phyloP scores from a whole-genome alignment of 2,797 vertebrate genomes.

The Microctenopoma stevenorrisi region DNA sequence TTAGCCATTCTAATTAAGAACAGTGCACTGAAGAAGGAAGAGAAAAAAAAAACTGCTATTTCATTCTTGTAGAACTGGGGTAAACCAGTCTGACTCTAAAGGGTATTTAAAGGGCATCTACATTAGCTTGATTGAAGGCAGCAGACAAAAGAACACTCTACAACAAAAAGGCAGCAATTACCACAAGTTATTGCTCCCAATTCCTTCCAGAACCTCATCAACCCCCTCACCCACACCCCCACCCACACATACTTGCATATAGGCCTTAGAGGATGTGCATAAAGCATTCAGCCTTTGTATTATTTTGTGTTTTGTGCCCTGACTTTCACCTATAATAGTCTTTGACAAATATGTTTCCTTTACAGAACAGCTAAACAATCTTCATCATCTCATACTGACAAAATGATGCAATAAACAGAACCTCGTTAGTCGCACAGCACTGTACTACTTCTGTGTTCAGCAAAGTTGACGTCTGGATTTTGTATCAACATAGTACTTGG shows the following conservation, averaged over 20 bases:
- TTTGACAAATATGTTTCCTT: background rate
- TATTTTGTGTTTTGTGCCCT: background rate
- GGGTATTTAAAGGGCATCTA: conserved; percentile 74
- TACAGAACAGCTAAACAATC: background rate
- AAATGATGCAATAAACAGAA: too few species aligned
- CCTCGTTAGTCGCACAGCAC: too few species aligned
- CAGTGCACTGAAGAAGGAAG: background rate
- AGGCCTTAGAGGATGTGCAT: background rate
- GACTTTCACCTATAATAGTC: background rate
- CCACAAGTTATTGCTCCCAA: conserved; percentile 63
- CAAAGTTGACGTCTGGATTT: too few species aligned
- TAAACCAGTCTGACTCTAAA: conserved; percentile 51
- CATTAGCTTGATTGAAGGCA: conserved; percentile 76
- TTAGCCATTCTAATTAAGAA: conserved; percentile 46
- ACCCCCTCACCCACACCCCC: conserved; percentile 1
- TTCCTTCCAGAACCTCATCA: conserved; percentile 35
- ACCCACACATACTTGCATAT: background rate
- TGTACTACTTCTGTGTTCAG: too few species aligned
- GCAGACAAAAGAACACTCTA: conserved; percentile 67
- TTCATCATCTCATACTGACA: too few species aligned
- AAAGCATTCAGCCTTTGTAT: background rate
- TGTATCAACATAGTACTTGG: background rate
- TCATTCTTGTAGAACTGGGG: conserved; percentile 10
- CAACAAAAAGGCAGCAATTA: conserved; percentile 75
- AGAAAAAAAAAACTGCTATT: conserved; percentile 11